Evolutionary conservation across 1,140 invertebrate genomes (phyloP).

Genomic region (Harlomillsia oculata): DNA sequence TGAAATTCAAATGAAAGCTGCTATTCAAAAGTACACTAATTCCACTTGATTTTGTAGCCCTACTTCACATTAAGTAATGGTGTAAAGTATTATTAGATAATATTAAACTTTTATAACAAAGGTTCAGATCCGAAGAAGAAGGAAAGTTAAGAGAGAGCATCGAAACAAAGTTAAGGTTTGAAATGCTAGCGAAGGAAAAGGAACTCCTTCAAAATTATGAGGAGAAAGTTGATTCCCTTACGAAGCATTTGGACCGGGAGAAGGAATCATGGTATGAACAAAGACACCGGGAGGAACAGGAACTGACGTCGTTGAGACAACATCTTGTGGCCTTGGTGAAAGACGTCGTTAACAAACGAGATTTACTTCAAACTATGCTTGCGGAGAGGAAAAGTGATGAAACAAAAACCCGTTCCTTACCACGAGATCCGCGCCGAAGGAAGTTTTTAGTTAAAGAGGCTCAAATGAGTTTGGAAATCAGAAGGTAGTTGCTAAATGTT

Average conservation of each 20-base stretch:
- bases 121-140: conserved; percentile 27
- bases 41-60: background rate
- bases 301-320: too few relatives aligned
- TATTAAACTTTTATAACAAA: conserved; percentile 4
- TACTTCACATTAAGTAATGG: background rate
- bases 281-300: conserved; percentile 21
- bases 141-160: conserved; percentile 26
- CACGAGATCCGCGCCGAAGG: too few relatives aligned
- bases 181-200: conserved; percentile 28
- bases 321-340: too few relatives aligned
- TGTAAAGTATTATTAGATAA: background rate
- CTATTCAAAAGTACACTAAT: conserved; percentile 20
- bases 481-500: too few relatives aligned
- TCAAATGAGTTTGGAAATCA: too few relatives aligned
- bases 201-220: conserved; percentile 26
- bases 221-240: conserved; percentile 11
- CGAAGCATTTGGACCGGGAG: conserved; percentile 15
- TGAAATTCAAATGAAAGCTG: conserved; percentile 12
- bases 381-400: too few relatives aligned
- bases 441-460: too few relatives aligned
- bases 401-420: too few relatives aligned
- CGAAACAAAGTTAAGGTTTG: conserved; percentile 22
- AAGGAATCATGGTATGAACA: conserved; percentile 18
- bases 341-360: too few relatives aligned
- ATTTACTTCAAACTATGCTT: too few relatives aligned